A percentile compares a stretch with the other conserved stretches of the same genome.
phyloP scores from a whole-genome alignment of 2,888 invertebrate genomes.

The Ernsta delagoae region DNA sequence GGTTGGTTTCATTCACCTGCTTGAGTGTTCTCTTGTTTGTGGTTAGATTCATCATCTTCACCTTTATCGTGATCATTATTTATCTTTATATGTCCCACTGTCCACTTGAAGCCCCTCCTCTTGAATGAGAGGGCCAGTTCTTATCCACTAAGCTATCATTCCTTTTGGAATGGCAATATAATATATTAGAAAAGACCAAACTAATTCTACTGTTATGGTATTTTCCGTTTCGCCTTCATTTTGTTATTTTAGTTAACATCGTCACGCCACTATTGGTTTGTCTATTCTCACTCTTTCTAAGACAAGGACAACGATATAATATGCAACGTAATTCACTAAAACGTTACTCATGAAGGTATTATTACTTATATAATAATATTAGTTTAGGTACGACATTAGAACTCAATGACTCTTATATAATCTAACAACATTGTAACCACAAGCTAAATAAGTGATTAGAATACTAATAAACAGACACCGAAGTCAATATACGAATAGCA shows the following conservation, averaged over 20 bases:
- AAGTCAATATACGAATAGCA: constrained; percentile 29
- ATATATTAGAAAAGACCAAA: too few relatives aligned
- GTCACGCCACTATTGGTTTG: not conserved
- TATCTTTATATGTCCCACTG: too few relatives aligned
- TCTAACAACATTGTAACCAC: constrained; percentile 29
- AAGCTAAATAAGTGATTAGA: constrained; percentile 29
- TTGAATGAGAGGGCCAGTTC: too few relatives aligned
- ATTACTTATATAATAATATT: constrained; percentile 10
- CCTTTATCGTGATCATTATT: too few relatives aligned
- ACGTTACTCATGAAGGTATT: not conserved
- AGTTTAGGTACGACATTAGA: constrained; percentile 7
- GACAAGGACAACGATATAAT: not conserved
- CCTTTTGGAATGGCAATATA: too few relatives aligned
- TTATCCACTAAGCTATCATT: too few relatives aligned
- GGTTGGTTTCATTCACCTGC: constrained; percentile 9
- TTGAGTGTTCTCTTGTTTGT: not conserved
- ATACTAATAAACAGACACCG: constrained; percentile 24
- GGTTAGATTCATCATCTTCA: too few relatives aligned
- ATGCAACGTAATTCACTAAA: constrained; percentile 2
- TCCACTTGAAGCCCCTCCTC: too few relatives aligned
- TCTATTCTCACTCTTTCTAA: not conserved
- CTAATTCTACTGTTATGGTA: too few relatives aligned
- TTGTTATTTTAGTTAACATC: too few relatives aligned
- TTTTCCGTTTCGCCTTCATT: too few relatives aligned
- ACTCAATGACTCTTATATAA: constrained; percentile 28